phyloP scores from a whole-genome alignment of 1,140 invertebrate species.

The Bombyx mori region ASM3026992v2 NC_085127.1:11677001-11677500 shows the following conservation, averaged over 20 bases:
- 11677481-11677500: background rate
- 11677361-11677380: constrained; percentile 45
- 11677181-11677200: background rate
- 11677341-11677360: constrained; percentile 55
- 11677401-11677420: constrained; percentile 62
- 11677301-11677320: constrained; percentile 18
- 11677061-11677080: constrained; percentile 26
- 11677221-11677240: constrained; percentile 6
- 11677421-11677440: constrained; percentile 7
- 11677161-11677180: background rate
- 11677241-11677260: constrained; percentile 2
- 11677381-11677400: constrained; percentile 46
- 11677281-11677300: constrained; percentile 18
- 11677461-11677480: constrained; percentile 10
- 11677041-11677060: constrained; percentile 34
- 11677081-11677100: constrained; percentile 54
- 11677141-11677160: constrained; percentile 27
- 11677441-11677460: background rate
- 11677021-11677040: constrained; percentile 1
- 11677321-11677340: constrained; percentile 64
- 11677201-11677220: constrained; percentile 29
- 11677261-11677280: constrained; percentile 23
- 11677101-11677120: constrained; percentile 60
- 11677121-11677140: constrained; percentile 39
- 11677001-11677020: background rate